These are phyloP conservation scores for Anguilla pacifica DNA, from an alignment of 2,797 vertebrate genomes.

Conservation along the genomic window DNA sequence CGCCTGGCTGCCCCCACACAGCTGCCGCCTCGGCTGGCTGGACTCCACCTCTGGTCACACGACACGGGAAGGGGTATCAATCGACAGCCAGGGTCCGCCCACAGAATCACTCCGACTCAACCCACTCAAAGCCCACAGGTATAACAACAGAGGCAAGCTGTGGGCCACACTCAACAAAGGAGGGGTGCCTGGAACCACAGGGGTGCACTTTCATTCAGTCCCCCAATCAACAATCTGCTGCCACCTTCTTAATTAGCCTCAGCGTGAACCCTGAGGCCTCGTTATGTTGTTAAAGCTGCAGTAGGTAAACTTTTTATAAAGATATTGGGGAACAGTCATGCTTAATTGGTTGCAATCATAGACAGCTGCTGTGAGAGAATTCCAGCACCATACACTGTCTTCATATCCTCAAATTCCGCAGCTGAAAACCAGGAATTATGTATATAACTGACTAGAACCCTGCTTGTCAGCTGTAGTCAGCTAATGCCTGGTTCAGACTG, in stretches of 20 bases:
- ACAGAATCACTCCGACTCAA: neutral
- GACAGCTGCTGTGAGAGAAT: too few relatives aligned
- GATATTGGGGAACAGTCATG: too few relatives aligned
- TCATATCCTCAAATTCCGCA: too few relatives aligned
- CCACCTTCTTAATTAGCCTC: neutral
- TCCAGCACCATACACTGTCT: too few relatives aligned
- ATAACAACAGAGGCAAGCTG: neutral
- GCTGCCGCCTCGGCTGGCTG: slow-evolving; percentile 87
- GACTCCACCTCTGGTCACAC: slow-evolving; percentile 87
- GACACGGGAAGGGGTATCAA: neutral
- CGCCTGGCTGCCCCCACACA: slow-evolving; percentile 96
- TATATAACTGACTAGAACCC: too few relatives aligned
- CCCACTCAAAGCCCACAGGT: neutral
- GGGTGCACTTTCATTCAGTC: neutral
- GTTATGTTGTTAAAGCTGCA: too few relatives aligned
- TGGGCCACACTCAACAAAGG: neutral
- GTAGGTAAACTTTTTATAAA: too few relatives aligned
- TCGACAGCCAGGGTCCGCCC: neutral
- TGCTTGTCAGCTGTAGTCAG: too few relatives aligned
- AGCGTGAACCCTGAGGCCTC: neutral
- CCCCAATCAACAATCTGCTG: neutral
- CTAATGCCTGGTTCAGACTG: too few relatives aligned
- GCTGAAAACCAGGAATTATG: too few relatives aligned
- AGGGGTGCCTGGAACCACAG: neutral
- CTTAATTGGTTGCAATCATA: too few relatives aligned